Evolutionary conservation across 2,113 vertebrate species (phyloP), one percentile per base, ranked within the genome.

Genomic region (Trematocara zebra): DNA sequence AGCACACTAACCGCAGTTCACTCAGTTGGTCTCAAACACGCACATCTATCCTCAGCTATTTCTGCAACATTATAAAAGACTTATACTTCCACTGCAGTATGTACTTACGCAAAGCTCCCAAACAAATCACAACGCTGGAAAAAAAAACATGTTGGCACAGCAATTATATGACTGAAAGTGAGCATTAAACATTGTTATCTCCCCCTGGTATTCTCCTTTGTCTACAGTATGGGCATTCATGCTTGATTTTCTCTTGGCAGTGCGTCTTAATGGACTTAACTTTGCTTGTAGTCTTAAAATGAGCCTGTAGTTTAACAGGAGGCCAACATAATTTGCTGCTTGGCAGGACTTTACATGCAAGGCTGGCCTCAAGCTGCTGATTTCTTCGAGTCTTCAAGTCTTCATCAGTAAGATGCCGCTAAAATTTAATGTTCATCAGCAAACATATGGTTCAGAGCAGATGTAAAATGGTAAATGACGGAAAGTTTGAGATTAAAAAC

Each of bases 21-120:
- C 82, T 87, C 31, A 28, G 80, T 79, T 31, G 53, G 42, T 87
- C 80, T 74, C 76, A 84, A 82, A 87, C 88, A 91, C 59, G 69
- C 87, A 91, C 81, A 80, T 88, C 76, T 56, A 83, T 83, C 56
- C 81, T 23, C 7, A 42, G 76, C 84, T 88, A 83, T 90, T 93
- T 84, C 79, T 89, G 88, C 69, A 82, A 54, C 64, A 74, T 76
- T 33, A 83, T 35, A 28, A 83, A 90, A 7, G 3, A 44, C 53
- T 78, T 78, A 31, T 42, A 69, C 44, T 28, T 80, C 28, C 74
- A 67, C 17, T 33, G 74, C 78, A 59, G 26, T 40, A 37, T 57
- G 18, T 44, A 17, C n/a, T 82, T 69, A 20, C 35, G 26, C 69
- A 53, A 51, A 72, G 11, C 79, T 79, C 89, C 44, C 51, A 85